Evolutionary conservation across 2,797 vertebrate species (phyloP).

Genomic region (Schizopygopsis pylzovi): DNA sequence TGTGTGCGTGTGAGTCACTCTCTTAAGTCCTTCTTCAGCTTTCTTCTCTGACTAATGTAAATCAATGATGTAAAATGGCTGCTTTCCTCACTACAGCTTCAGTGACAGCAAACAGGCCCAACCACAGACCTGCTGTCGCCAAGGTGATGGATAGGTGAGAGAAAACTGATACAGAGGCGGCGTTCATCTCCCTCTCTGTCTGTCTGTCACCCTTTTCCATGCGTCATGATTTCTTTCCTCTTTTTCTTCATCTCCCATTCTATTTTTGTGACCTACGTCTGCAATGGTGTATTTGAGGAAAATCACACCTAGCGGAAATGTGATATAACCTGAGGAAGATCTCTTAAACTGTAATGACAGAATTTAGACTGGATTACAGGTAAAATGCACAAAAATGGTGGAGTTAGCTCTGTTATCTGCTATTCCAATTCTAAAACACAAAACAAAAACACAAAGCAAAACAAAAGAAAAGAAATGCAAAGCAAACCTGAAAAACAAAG

Average conservation of each 20-base stretch:
- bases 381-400: neutral
- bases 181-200: conserved; percentile 22
- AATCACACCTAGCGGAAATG: conserved; percentile 14
- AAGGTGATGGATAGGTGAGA: conserved; percentile 51
- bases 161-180: conserved; percentile 31
- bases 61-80: conserved; percentile 55
- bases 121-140: conserved; percentile 50
- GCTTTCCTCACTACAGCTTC: conserved; percentile 40
- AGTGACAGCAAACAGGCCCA: conserved; percentile 53
- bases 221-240: conserved; percentile 36
- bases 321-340: conserved; percentile 14
- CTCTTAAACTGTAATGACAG: neutral
- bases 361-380: neutral
- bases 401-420: neutral
- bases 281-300: conserved; percentile 4
- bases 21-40: conserved; percentile 13
- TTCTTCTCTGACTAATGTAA: conserved; percentile 56
- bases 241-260: neutral
- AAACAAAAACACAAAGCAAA: neutral
- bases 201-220: conserved; percentile 39
- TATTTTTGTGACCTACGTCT: conserved; percentile 13
- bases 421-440: neutral
- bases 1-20: conserved; percentile 18
- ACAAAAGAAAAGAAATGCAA: neutral
- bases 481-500: neutral